These are phyloP conservation scores for Centrocercus urophasianus DNA, from an alignment of 2,113 vertebrate genomes.

Conservation along the genomic window DNA sequence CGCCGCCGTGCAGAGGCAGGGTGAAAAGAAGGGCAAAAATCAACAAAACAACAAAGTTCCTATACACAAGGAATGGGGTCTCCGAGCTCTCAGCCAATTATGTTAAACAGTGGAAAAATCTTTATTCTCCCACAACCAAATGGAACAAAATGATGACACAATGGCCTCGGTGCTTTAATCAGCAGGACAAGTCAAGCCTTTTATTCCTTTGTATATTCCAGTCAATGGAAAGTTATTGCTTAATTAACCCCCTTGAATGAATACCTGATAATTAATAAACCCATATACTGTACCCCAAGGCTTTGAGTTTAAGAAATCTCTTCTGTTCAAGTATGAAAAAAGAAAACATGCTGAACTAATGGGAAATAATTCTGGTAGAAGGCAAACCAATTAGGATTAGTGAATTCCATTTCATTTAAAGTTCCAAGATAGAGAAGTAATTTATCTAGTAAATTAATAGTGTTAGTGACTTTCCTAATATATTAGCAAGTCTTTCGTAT, in stretches of 20 bases:
- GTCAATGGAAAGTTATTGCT: slow-evolving; percentile 85
- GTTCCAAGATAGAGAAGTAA: slow-evolving; percentile 83
- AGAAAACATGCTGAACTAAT: slow-evolving; percentile 83
- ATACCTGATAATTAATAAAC: slow-evolving; percentile 86
- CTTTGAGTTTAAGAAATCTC: slow-evolving; percentile 79
- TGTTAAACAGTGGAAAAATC: slow-evolving; percentile 66
- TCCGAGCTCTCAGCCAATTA: background rate
- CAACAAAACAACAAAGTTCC: slow-evolving; percentile 13
- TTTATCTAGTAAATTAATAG: slow-evolving; percentile 87
- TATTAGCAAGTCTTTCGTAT: slow-evolving; percentile 78
- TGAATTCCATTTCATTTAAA: slow-evolving; percentile 86
- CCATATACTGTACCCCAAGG: slow-evolving; percentile 80
- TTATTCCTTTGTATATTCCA: slow-evolving; percentile 76
- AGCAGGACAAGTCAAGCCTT: slow-evolving; percentile 75
- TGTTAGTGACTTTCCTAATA: slow-evolving; percentile 81
- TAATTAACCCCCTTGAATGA: slow-evolving; percentile 85
- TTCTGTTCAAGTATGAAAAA: slow-evolving; percentile 81
- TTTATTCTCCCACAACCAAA: slow-evolving; percentile 61
- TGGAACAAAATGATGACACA: slow-evolving; percentile 64
- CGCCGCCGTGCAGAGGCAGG: background rate
- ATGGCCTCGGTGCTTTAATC: slow-evolving; percentile 70
- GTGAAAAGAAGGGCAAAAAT: background rate
- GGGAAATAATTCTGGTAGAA: slow-evolving; percentile 83
- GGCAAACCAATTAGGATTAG: slow-evolving; percentile 86
- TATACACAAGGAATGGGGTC: background rate